These are phyloP conservation scores for Pterocles gutturalis DNA, from an alignment of 2,113 vertebrate species.

Conservation along the genomic window DNA sequence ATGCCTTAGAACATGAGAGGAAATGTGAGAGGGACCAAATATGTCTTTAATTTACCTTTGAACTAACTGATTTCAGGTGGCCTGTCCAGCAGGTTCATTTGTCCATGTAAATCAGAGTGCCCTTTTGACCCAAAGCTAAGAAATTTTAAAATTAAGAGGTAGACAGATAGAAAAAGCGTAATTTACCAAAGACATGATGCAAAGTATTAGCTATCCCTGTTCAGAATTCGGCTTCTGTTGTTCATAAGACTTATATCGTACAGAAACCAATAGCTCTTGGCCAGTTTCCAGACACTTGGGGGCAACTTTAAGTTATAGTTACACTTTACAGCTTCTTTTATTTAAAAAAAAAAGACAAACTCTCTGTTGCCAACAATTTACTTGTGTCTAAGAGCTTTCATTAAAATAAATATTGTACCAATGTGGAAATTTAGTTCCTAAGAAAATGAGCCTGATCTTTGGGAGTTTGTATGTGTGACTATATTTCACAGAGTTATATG, in stretches of 20 bases:
- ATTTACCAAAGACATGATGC: background rate
- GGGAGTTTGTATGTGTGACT: background rate
- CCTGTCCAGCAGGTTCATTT: background rate
- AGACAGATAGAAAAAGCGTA: background rate
- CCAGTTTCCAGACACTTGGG: background rate
- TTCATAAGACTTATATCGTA: background rate
- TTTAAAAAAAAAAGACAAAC: background rate
- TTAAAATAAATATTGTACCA: background rate
- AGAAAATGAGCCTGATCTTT: background rate
- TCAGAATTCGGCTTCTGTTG: background rate
- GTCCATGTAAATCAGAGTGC: constrained; percentile 24
- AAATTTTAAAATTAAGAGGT: constrained; percentile 8
- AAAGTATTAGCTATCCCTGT: background rate
- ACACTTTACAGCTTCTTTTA: background rate
- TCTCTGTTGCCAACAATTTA: background rate
- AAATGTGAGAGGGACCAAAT: constrained; percentile 10
- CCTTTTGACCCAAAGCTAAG: constrained; percentile 26
- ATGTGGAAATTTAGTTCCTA: background rate
- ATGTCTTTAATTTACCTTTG: constrained; percentile 60
- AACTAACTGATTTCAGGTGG: constrained; percentile 59
- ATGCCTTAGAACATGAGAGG: constrained; percentile 3
- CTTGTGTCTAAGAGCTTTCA: background rate
- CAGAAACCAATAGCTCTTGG: background rate
- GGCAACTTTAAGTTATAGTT: background rate
- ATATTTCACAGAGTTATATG: background rate